Base-by-base conservation (phyloP, 30 jellyfish, hydroid and myxozoan genomes). In the Pseudorhiza aurosa region DNA sequence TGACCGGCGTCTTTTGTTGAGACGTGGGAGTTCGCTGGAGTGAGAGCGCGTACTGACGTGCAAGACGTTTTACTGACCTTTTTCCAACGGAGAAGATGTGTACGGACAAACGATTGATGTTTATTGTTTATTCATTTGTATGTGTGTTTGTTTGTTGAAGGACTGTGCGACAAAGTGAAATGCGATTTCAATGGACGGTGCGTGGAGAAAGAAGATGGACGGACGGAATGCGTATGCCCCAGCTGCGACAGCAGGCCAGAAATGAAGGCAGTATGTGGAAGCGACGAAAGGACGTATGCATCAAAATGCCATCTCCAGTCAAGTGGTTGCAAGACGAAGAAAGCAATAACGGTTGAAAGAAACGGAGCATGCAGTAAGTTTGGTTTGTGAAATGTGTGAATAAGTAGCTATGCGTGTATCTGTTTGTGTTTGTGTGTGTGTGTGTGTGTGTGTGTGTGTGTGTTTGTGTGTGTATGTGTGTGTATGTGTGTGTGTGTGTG, bases 281-380 rank as follows among this genome's bases (percentile, higher is more conserved):
- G 88, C 68, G 82, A 87, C 56, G 96, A 94, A 45, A 30, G 68
- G 37, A 75, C 88, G 18, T 87, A 87, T 68, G 96, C 94, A 14
- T 37, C 77, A 35, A 17, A 57, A 25, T 87, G 96, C 42, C 79
- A 87, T 58, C 88, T 87, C 28, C 24, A 76, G 42, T 49, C 57
- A n/a, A 46, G 39, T 19, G 60, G 62, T 30, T 87, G 96, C 27
- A 53, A 35, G 27, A 39, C 27, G 57, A 75, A 60, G 55, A 32
- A 65, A 31, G 32, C 39, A 28, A 40, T 77, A 2, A 50, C 64
- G 17, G 58, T 77, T 50, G 83, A 76, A 19, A 77, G 29, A 33
- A 44, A 77, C 35, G 28, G 19, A 21, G 78, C 91, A 4, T 63
- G 85, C 50, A 43, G 88, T 67, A 81, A 37, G 88, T 9, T 6